Evolutionary conservation across 2,797 vertebrate species (phyloP), one percentile per base, ranked within the genome.

Genomic region (Onychomys torridus): DNA sequence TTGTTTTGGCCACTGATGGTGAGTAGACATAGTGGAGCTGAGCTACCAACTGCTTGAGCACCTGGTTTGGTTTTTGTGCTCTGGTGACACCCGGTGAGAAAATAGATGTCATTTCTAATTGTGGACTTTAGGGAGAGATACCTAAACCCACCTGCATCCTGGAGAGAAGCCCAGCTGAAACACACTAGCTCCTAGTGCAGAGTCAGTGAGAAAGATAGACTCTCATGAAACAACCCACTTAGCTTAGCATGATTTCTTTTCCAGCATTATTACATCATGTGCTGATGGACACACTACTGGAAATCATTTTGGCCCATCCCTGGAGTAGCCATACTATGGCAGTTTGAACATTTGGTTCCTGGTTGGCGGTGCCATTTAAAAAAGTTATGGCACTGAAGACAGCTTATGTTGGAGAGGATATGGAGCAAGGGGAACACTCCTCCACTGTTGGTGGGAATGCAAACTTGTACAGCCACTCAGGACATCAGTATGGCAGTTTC

Each of bases 101-200:
- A 83, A 73, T 1, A 1, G 0, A 4, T 49, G 43, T 1, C 19
- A 43, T 32, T 25, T 52, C 52, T 46, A 16, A 65, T 16, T 27
- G 43, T 0, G 5, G 49, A n/a, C 0, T 0, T 7, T 10, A 0
- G 1, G 46, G 25, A 25, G 14, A 11, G 55, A 55, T 21, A 49
- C n/a, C 6, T 7, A 43, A 63, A 67, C 29, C n/a, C 11, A 11
- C 5, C 34, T 2, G 2, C 34, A 57, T 7, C 21, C 59, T n/a
- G 34, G 16, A 32, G 32, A 4, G 4, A 77, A 21, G 37, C 6
- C 13, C 69, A 10, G 12, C 40, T 1, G 25, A 25, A 19, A 17
- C 0, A 29, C 29, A 5, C 3, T 10, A 14, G 57, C 29, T 76
- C 25, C 75, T 59, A 82, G n/a, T 0, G 1, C 63, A 21, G 14